phyloP scores from a whole-genome alignment of 2,113 vertebrate genomes.

The Ochotona curzoniae region DNA sequence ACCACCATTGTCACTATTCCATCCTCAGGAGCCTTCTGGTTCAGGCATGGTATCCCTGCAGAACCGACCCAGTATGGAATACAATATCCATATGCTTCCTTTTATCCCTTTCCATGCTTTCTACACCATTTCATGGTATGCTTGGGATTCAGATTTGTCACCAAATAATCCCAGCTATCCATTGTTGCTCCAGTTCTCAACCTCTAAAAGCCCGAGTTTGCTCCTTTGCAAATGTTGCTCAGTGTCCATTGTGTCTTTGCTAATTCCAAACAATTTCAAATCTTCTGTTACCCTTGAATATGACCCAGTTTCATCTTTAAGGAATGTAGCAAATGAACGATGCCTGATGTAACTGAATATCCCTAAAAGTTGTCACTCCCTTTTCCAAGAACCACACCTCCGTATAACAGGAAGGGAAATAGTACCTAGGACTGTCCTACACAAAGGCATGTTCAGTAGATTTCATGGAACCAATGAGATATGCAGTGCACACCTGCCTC shows the following conservation, averaged over 20 bases:
- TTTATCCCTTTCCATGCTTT: background rate
- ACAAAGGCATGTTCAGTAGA: conserved; percentile 73
- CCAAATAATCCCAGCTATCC: background rate
- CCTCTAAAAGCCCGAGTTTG: background rate
- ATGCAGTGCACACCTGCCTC: conserved; percentile 72
- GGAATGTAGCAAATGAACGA: conserved; percentile 69
- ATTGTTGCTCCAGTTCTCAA: background rate
- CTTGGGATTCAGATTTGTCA: too few species aligned
- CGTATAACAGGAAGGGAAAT: conserved; percentile 59
- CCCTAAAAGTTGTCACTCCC: conserved; percentile 48
- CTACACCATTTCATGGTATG: background rate
- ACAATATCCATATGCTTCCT: background rate
- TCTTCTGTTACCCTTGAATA: background rate
- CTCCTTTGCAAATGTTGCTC: background rate
- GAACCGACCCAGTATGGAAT: background rate
- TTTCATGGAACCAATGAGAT: conserved; percentile 78
- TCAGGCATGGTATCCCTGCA: background rate
- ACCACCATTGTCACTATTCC: background rate
- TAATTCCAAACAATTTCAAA: background rate
- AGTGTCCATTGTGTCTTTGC: background rate
- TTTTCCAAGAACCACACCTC: conserved; percentile 63
- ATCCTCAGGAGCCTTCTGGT: background rate
- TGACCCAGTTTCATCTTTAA: conserved; percentile 56
- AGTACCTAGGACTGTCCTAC: conserved; percentile 49
- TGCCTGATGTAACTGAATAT: conserved; percentile 60